phyloP scores from a whole-genome alignment of 2,797 vertebrate species.

The Pelodytes ibericus region DNA sequence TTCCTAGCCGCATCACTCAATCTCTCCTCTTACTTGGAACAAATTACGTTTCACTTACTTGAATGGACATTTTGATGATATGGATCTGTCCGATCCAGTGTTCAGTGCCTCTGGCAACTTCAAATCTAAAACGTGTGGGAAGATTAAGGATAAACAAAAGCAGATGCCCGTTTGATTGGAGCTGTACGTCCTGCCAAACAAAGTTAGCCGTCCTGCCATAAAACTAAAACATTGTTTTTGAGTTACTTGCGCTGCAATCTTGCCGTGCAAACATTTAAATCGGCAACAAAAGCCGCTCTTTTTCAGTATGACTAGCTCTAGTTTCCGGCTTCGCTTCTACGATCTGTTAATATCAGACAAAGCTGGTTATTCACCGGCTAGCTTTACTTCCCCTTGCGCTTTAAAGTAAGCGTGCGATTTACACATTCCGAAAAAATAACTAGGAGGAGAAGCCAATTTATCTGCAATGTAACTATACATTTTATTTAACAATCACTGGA shows the following conservation, averaged over 20 bases:
- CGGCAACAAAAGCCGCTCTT: not conserved
- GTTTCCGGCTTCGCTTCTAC: constrained; percentile 23
- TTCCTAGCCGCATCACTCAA: constrained; percentile 21
- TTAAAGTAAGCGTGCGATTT: not conserved
- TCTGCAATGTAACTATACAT: not conserved
- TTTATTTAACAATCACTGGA: constrained; percentile 5
- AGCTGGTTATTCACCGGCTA: constrained; percentile 28
- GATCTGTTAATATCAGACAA: constrained; percentile 29
- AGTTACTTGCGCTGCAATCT: constrained; percentile 23
- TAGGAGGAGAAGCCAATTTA: not conserved
- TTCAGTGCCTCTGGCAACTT: constrained; percentile 36
- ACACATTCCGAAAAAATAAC: not conserved
- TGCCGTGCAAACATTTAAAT: constrained; percentile 34
- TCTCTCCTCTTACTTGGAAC: constrained; percentile 45
- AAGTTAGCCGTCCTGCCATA: constrained; percentile 28
- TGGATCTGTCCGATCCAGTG: constrained; percentile 35
- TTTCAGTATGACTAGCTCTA: constrained; percentile 25
- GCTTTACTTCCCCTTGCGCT: not conserved
- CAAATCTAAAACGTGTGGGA: constrained; percentile 44
- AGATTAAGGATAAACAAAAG: constrained; percentile 50
- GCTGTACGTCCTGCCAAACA: constrained; percentile 29
- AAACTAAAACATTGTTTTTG: constrained; percentile 11
- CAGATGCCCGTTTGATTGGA: constrained; percentile 48
- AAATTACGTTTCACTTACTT: constrained; percentile 38
- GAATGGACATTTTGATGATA: constrained; percentile 53